Evolutionary conservation across 2,888 invertebrate species (phyloP).

Genomic region (Heterodera filipjevi): DNA sequence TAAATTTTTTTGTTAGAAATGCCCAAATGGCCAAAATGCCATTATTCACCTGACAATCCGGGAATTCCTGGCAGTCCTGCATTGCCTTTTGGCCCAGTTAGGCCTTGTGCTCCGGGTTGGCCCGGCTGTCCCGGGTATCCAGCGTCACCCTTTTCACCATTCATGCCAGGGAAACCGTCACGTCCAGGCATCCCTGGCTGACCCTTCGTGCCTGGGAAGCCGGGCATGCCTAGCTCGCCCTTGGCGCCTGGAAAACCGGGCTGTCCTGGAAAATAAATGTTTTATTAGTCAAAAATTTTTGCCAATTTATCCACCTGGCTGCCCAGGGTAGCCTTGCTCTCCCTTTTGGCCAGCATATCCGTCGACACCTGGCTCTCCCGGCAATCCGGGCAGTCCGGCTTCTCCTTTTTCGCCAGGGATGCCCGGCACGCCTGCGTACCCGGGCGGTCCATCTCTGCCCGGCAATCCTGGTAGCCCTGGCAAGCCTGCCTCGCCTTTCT

Average conservation of each 20-base stretch:
- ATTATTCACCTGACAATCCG: constrained; percentile 27
- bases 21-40: background rate
- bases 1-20: too few species aligned
- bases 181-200: constrained; percentile 26
- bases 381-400: constrained; percentile 71
- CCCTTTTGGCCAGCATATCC: constrained; percentile 55
- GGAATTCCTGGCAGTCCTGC: constrained; percentile 66
- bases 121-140: constrained; percentile 58
- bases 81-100: constrained; percentile 60
- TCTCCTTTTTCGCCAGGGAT: constrained; percentile 49
- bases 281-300: too few species aligned
- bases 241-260: constrained; percentile 63
- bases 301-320: constrained; percentile 39
- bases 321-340: constrained; percentile 57
- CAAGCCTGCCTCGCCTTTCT: constrained; percentile 48
- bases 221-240: constrained; percentile 55
- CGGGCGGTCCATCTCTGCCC: constrained; percentile 48
- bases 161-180: constrained; percentile 47
- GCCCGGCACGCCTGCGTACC: constrained; percentile 51
- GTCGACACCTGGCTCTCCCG: constrained; percentile 46
- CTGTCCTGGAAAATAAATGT: constrained; percentile 48
- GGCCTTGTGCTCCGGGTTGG: constrained; percentile 65
- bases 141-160: constrained; percentile 56
- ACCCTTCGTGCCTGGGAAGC: constrained; percentile 52
- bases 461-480: constrained; percentile 51